These are phyloP conservation scores for Ormyrus pomaceus DNA, from an alignment of 2,888 invertebrate genomes.

Conservation along the genomic window DNA sequence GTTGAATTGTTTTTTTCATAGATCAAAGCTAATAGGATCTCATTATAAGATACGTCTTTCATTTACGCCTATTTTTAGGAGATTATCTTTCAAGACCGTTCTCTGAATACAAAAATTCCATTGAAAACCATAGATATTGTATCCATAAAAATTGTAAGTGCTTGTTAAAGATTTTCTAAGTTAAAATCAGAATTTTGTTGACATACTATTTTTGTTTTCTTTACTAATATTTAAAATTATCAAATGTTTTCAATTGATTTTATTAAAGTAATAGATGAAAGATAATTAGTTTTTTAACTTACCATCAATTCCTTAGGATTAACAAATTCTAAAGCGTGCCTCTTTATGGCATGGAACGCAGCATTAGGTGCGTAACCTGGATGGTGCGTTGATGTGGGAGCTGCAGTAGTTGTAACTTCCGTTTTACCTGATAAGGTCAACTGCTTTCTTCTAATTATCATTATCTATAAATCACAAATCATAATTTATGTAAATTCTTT, in stretches of 20 bases:
- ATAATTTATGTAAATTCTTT: not conserved
- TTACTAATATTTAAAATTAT: too few species aligned
- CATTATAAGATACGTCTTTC: conserved; percentile 5
- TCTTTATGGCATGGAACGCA: conserved; percentile 96
- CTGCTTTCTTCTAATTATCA: conserved; percentile 72
- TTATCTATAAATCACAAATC: conserved; percentile 62
- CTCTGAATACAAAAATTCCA: conserved; percentile 23
- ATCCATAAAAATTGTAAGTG: too few species aligned
- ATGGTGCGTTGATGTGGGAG: conserved; percentile 80
- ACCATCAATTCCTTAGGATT: conserved; percentile 94
- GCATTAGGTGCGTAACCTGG: conserved; percentile 97
- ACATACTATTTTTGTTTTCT: too few species aligned
- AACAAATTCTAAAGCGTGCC: conserved; percentile 94
- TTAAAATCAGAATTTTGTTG: too few species aligned
- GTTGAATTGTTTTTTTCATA: conserved; percentile 17
- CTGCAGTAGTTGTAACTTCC: conserved; percentile 74
- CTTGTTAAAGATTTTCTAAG: too few species aligned
- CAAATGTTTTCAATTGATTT: conserved; percentile 17
- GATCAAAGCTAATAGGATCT: conserved; percentile 24
- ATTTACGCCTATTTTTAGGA: conserved; percentile 17
- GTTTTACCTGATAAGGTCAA: conserved; percentile 72
- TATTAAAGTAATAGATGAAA: conserved; percentile 6
- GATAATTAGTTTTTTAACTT: conserved; percentile 61
- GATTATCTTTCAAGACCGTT: conserved; percentile 7
- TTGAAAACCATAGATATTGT: conserved; percentile 3